phyloP scores from a whole-genome alignment of 2,888 invertebrate genomes.

The Cosmia trapezina region DNA sequence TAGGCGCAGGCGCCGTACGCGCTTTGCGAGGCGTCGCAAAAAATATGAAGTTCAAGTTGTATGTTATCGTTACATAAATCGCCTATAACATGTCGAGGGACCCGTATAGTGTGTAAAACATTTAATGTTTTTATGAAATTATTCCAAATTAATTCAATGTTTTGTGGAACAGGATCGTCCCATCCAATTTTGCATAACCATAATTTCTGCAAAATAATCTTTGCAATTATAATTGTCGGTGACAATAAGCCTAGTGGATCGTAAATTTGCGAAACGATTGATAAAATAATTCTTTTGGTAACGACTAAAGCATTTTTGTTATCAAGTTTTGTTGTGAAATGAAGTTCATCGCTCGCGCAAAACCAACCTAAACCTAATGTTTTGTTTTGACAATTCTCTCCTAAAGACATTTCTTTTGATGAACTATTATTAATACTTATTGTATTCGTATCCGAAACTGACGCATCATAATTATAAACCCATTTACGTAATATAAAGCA shows the following conservation, averaged over 20 bases:
- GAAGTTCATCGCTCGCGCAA: no score
- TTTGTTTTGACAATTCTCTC: no score
- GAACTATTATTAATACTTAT: no score
- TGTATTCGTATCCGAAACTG: no score
- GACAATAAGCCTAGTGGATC: conserved; percentile 3
- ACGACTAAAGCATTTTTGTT: no score
- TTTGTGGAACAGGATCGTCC: conserved; percentile 15
- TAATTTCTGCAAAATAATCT: conserved; percentile 6
- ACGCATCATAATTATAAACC: no score
- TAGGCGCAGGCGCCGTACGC: conserved; percentile 12
- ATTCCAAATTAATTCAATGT: conserved; percentile 3
- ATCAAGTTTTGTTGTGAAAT: no score
- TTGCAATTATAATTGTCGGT: conserved; percentile 11
- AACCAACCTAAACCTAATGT: no score
- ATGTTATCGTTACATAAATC: neutral
- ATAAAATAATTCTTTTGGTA: neutral
- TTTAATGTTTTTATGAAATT: neutral
- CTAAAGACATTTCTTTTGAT: no score
- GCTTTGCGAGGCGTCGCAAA: conserved; percentile 7
- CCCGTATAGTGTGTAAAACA: conserved; percentile 3
- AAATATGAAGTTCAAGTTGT: conserved; percentile 10
- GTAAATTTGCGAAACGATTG: conserved; percentile 4
- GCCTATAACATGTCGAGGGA: conserved; percentile 6
- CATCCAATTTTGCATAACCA: conserved; percentile 4
- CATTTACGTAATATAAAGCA: no score